These are phyloP conservation scores for Conomelus anceps DNA, from an alignment of 2,888 invertebrate genomes.

Conservation along the genomic window DNA sequence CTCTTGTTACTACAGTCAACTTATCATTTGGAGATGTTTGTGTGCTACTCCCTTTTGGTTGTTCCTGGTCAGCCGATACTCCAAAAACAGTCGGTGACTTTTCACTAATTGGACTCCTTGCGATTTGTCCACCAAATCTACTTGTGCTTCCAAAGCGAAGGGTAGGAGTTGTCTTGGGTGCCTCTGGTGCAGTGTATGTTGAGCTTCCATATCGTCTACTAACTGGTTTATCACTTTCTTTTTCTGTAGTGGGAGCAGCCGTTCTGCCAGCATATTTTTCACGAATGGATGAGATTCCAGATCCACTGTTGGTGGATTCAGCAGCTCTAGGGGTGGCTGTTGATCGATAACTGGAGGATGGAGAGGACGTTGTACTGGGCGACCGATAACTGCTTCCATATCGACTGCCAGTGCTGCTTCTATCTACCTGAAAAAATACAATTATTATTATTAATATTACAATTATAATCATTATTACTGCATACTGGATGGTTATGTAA, in stretches of 20 bases:
- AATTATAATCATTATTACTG: too few species aligned
- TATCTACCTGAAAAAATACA: not conserved
- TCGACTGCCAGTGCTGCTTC: not conserved
- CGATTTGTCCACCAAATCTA: constrained; percentile 34
- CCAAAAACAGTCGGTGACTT: constrained; percentile 36
- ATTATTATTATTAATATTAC: too few species aligned
- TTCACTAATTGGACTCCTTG: constrained; percentile 35
- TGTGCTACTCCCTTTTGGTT: constrained; percentile 3
- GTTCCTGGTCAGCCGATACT: constrained; percentile 23
- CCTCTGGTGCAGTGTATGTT: constrained; percentile 24
- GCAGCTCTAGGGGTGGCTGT: not conserved
- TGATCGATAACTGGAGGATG: not conserved
- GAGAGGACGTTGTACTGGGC: not conserved
- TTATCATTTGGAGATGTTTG: constrained; percentile 38
- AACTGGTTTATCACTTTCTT: not conserved
- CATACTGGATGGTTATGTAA: too few species aligned
- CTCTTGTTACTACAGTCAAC: constrained; percentile 61
- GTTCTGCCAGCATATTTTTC: not conserved
- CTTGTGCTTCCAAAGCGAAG: constrained; percentile 34
- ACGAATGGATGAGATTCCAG: not conserved
- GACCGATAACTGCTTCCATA: not conserved
- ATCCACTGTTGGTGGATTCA: not conserved
- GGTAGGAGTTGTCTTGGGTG: constrained; percentile 26
- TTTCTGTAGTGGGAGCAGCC: not conserved
- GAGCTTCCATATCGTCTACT: not conserved